Evolutionary conservation across 2,888 invertebrate species (phyloP).

Genomic region (Neria commutata): DNA sequence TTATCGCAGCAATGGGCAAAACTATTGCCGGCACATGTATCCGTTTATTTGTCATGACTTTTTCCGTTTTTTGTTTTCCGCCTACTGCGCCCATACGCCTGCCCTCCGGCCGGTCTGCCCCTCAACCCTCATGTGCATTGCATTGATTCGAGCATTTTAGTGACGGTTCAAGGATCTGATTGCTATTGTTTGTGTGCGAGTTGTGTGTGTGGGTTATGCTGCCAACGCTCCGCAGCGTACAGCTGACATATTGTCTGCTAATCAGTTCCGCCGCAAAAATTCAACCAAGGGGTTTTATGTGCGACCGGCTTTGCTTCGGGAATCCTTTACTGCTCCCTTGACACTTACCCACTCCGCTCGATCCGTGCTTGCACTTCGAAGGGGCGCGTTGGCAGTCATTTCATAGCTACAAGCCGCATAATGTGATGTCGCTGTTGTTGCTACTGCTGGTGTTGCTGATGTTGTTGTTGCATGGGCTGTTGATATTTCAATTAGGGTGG

Average conservation of each 20-base stretch:
- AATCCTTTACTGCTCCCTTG: constrained; percentile 55
- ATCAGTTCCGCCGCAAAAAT: constrained; percentile 60
- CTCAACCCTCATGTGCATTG: background rate
- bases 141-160: constrained; percentile 10
- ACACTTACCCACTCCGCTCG: too few relatives aligned
- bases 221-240: constrained; percentile 20
- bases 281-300: constrained; percentile 22
- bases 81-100: background rate
- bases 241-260: constrained; percentile 59
- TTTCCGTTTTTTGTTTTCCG: constrained; percentile 30
- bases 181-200: constrained; percentile 8
- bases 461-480: constrained; percentile 9
- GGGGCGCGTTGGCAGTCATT: too few relatives aligned
- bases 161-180: constrained; percentile 14
- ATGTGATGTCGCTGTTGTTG: constrained; percentile 54
- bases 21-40: constrained; percentile 63
- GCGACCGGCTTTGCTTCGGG: constrained; percentile 23
- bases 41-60: constrained; percentile 62
- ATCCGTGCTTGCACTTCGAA: too few relatives aligned
- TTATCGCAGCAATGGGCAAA: constrained; percentile 61
- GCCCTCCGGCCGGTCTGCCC: constrained; percentile 17
- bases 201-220: constrained; percentile 22
- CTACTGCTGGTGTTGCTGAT: constrained; percentile 33
- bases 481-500: constrained; percentile 2
- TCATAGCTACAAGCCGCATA: constrained; percentile 47